Base-by-base conservation (phyloP, 2,113 vertebrate species). In the Tragelaphus imberbis region DNA sequence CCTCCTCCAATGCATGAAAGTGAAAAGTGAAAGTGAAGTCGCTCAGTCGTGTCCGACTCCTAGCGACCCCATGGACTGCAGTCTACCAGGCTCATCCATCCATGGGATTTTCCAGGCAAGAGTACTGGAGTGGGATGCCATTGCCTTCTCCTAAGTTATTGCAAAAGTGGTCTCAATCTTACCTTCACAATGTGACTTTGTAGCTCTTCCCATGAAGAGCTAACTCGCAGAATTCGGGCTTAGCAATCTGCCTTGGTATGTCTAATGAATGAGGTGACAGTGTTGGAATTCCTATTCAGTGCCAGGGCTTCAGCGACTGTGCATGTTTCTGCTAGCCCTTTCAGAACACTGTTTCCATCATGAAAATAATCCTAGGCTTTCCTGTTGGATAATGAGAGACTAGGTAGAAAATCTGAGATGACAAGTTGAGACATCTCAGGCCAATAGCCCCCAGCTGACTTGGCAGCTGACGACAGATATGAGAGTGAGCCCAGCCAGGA, bases 281-380 rank as follows among this genome's bases (percentile, higher is more conserved):
- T 79, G 11, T 71, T 91, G 17, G 15, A 55, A 51, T 55, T 84
- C 27, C 16, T 51, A 21, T 63, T 84, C 58, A 33, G 36, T 84
- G 30, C 12, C 25, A 44, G 7, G 14, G 21, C 12, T 95, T 79
- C 30, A 33, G 27, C 25, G n/a, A 21, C 5, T 30, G 36, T 56
- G 3, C 3, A 19, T 21, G 19, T 63, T 91, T 88, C 58, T 71
- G 21, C 14, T 59, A 65, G 44, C 33, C 59, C 30, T 79, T 91
- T 94, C 59, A 51, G 53, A 95, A 81, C 19, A 1, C 47, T 95
- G 77, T 80, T 30, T 61, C 68, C 59, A 91, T 68, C 56, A 51
- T 68, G 44, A 95, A 96, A 88, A 88, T 90, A 96, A 93, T 63
- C 17, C 63, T n/a, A 91, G 30, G 36, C n/a, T 95, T 79, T 21